These are phyloP conservation scores for Carassius carassius DNA, from an alignment of 2,113 vertebrate species.

Conservation along the genomic window DNA sequence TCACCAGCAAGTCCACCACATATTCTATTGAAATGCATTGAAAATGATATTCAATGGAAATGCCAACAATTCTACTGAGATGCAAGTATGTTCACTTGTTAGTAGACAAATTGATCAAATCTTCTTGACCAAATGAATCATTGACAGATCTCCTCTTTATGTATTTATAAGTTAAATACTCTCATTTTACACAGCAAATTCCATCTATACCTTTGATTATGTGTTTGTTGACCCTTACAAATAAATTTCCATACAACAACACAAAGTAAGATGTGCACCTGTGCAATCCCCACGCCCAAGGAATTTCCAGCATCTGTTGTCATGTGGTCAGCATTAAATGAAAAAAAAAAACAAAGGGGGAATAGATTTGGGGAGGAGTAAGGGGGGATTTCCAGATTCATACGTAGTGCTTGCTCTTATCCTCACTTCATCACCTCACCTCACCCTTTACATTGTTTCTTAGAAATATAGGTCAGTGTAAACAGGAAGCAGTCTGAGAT, in stretches of 20 bases:
- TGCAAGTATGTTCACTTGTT: neutral
- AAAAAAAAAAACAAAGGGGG: neutral
- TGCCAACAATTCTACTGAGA: neutral
- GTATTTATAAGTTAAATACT: neutral
- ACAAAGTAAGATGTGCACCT: neutral
- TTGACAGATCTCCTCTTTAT: neutral
- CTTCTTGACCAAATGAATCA: neutral
- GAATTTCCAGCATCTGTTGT: constrained; percentile 49
- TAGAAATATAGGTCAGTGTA: constrained; percentile 44
- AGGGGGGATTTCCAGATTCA: constrained; percentile 53
- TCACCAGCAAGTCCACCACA: neutral
- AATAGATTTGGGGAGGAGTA: neutral
- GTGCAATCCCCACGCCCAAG: constrained; percentile 43
- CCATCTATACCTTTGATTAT: neutral
- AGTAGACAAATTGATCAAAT: neutral
- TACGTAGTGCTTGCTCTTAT: neutral
- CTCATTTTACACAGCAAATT: neutral
- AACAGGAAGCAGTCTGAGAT: neutral
- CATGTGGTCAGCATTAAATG: constrained; percentile 19
- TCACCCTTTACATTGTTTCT: constrained; percentile 23
- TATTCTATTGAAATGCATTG: neutral
- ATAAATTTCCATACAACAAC: neutral
- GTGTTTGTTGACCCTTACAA: neutral
- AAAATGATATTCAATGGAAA: neutral
- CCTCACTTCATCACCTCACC: constrained; percentile 9